Evolutionary conservation across 2,113 vertebrate species (phyloP).

Genomic region (Barbus barbus): DNA sequence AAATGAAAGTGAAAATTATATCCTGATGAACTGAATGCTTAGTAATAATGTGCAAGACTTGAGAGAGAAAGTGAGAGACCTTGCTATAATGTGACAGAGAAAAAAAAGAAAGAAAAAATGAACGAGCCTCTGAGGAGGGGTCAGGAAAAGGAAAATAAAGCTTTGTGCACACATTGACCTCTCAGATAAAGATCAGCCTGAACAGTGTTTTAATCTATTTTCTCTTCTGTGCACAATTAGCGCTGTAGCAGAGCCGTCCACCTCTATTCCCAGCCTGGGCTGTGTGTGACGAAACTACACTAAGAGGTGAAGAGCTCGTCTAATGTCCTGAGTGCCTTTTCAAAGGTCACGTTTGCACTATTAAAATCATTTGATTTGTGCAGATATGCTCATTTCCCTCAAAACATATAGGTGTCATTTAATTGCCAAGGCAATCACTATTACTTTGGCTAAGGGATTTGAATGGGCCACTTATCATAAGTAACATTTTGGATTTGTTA

Average conservation of each 20-base stretch:
- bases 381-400: background rate
- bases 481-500: background rate
- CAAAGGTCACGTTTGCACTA: conserved; percentile 50
- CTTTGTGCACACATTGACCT: conserved; percentile 53
- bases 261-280: background rate
- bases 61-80: background rate
- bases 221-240: conserved; percentile 50
- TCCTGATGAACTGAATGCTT: background rate
- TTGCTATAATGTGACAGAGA: background rate
- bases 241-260: conserved; percentile 10
- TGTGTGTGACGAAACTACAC: conserved; percentile 28
- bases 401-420: background rate
- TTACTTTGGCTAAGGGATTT: background rate
- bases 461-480: background rate
- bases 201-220: conserved; percentile 50
- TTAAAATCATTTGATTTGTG: conserved; percentile 31
- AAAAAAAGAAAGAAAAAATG: background rate
- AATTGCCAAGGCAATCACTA: background rate
- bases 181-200: conserved; percentile 43
- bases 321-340: conserved; percentile 49
- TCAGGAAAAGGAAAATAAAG: conserved; percentile 40
- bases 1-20: background rate
- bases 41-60: background rate
- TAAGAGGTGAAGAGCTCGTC: conserved; percentile 42
- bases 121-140: background rate